phyloP scores from a whole-genome alignment of 2,113 vertebrate species.

The Dasyurus viverrinus region DNA sequence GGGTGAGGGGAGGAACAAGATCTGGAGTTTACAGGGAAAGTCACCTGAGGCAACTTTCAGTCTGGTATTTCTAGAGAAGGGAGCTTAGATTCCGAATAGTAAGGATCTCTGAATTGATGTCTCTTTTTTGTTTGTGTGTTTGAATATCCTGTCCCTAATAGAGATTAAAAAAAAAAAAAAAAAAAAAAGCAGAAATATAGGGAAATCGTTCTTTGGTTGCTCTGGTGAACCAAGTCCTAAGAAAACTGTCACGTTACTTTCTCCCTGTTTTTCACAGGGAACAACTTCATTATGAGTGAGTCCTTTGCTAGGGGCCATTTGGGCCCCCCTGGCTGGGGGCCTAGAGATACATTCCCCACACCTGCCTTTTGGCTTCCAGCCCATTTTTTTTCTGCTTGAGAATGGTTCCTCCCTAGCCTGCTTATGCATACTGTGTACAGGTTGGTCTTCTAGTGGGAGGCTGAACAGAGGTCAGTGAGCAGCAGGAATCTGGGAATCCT shows the following conservation, averaged over 20 bases:
- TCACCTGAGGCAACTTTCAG: not conserved
- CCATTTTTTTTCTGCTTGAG: not conserved
- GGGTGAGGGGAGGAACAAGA: constrained; percentile 12
- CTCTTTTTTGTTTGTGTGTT: not conserved
- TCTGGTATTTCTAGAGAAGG: not conserved
- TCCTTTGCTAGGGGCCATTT: not conserved
- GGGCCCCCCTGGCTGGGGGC: not conserved
- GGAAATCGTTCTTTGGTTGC: not conserved
- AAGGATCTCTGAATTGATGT: not conserved
- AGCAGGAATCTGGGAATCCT: constrained; percentile 47
- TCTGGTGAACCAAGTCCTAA: not conserved
- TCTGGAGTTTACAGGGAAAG: not conserved
- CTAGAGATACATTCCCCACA: not conserved
- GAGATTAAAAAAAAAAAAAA: not conserved
- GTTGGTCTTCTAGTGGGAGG: not conserved
- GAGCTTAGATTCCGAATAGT: not conserved
- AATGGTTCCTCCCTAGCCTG: not conserved
- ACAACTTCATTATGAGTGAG: not conserved
- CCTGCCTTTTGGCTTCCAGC: not conserved
- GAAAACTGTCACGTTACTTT: not conserved
- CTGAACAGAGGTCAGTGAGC: constrained; percentile 39
- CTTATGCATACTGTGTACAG: not conserved
- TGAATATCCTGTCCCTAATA: not conserved
- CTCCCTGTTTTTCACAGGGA: not conserved
- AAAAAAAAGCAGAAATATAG: not conserved